Evolutionary conservation across 2,888 invertebrate genomes (phyloP).

Genomic region (Tupiocoris notatus): DNA sequence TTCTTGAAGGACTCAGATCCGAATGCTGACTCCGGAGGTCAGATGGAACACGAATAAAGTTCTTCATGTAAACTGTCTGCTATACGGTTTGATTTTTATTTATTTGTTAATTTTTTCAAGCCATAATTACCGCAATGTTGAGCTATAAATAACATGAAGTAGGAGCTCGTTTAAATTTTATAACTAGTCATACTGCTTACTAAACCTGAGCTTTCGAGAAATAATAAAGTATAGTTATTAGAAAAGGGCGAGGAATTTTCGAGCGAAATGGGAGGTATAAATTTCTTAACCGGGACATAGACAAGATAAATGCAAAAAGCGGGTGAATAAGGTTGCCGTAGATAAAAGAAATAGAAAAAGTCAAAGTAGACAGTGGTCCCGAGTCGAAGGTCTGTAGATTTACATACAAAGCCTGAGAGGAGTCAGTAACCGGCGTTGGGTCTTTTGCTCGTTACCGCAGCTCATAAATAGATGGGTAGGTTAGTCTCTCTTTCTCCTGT

Average conservation of each 20-base stretch:
- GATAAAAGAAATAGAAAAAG: slow-evolving; percentile 12
- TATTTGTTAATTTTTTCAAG: slow-evolving; percentile 2
- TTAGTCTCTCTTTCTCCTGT: too few relatives aligned
- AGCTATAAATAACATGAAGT: too few relatives aligned
- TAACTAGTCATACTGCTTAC: too few relatives aligned
- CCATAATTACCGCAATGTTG: too few relatives aligned
- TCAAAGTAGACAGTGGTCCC: background rate
- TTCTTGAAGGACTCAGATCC: background rate
- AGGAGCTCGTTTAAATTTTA: too few relatives aligned
- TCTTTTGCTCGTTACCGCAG: slow-evolving; percentile 42
- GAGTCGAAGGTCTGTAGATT: slow-evolving; percentile 18
- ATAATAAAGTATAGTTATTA: too few relatives aligned
- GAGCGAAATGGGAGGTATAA: background rate
- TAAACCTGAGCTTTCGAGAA: too few relatives aligned
- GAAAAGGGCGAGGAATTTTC: background rate
- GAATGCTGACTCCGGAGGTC: too few relatives aligned
- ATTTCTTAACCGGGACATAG: slow-evolving; percentile 18
- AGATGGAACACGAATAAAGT: too few relatives aligned
- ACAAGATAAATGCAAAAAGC: slow-evolving; percentile 10
- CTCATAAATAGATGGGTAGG: slow-evolving; percentile 41
- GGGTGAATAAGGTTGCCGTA: background rate
- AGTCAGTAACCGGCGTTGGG: slow-evolving; percentile 37
- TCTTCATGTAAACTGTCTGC: too few relatives aligned
- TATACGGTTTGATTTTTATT: too few relatives aligned
- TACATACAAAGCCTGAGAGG: slow-evolving; percentile 37